Percentiles rank a stretch among this genome's conserved stretches.
Evolutionary conservation across 2,113 vertebrate genomes (phyloP).

Genomic region (pig (Sus scrofa)): T2T-Sscrofa CM000821.6:55291501-55292000

Average conservation of each 20-base stretch:
- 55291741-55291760: not conserved
- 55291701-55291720: conserved; percentile 20
- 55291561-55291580: too few species aligned
- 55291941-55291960: too few species aligned
- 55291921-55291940: not conserved
- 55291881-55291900: not conserved
- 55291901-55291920: not conserved
- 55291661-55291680: conserved; percentile 5
- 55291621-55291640: not conserved
- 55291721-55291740: not conserved
- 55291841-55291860: not conserved
- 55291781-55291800: not conserved
- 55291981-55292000: too few species aligned
- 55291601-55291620: not conserved
- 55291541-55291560: too few species aligned
- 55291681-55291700: not conserved
- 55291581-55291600: too few species aligned
- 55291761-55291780: not conserved
- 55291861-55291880: not conserved
- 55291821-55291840: not conserved
- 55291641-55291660: not conserved
- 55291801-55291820: not conserved
- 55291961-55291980: too few species aligned
- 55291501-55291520: too few species aligned
- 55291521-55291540: too few species aligned